These are phyloP conservation scores for Grantiella picta DNA, from an alignment of 2,113 vertebrate genomes.

Conservation along the genomic window DNA sequence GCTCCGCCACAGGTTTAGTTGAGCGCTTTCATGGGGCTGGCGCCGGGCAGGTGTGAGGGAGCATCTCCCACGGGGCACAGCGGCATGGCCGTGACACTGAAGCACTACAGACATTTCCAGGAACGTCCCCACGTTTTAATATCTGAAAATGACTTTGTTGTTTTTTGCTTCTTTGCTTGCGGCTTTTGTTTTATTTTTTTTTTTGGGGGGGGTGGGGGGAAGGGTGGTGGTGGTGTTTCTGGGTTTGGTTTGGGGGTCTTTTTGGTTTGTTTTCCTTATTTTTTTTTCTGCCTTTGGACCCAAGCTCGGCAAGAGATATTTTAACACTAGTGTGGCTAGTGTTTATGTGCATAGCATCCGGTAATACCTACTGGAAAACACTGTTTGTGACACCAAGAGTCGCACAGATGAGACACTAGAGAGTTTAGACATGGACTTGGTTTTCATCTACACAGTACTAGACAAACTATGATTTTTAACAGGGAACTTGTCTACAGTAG, in stretches of 20 bases:
- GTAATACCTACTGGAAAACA: not conserved
- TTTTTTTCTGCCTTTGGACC: not conserved
- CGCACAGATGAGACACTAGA: not conserved
- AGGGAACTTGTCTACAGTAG: not conserved
- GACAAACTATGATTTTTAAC: not conserved
- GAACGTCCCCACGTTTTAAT: not conserved
- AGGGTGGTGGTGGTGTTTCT: too few relatives aligned
- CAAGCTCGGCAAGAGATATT: rapidly evolving
- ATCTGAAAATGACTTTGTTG: not conserved
- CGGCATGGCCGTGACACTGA: rapidly evolving
- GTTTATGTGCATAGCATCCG: not conserved
- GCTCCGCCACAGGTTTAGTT: rapidly evolving
- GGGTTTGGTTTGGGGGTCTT: not conserved
- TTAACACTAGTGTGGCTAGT: not conserved
- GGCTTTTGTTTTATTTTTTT: not conserved
- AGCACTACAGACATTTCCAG: not conserved
- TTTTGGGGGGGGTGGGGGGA: too few relatives aligned
- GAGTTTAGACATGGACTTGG: rapidly evolving
- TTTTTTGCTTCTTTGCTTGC: not conserved
- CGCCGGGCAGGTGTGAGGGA: not conserved
- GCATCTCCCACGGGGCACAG: not conserved
- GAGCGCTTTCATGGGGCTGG: too few relatives aligned
- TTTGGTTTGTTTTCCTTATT: not conserved
- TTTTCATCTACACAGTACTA: not conserved
- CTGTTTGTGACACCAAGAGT: not conserved